Conservation (phyloP, 2,888 invertebrate genomes). For the Stenodera caucasica region DNA sequence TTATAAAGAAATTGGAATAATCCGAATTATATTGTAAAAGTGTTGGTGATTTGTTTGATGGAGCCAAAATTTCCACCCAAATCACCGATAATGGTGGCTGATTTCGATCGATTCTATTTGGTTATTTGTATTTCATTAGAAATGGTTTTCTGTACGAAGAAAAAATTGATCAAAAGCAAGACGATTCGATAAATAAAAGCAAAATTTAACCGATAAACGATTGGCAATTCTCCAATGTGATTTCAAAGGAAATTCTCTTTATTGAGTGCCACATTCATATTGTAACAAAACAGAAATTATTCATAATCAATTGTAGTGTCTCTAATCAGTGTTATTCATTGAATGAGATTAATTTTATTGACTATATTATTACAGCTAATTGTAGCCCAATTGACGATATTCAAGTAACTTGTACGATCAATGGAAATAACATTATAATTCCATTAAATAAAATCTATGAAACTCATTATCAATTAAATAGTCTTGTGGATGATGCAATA, state of each 20-base stretch:
- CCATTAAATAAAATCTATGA: not conserved
- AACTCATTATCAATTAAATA: not conserved
- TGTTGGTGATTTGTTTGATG: not conserved
- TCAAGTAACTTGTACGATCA: not conserved
- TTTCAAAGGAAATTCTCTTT: slow-evolving; percentile 8
- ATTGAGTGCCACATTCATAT: slow-evolving; percentile 10
- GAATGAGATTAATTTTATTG: not conserved
- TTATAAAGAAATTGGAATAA: too few relatives aligned
- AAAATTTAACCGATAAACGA: not conserved
- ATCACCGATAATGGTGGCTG: not conserved
- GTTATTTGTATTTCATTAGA: slow-evolving; percentile 12
- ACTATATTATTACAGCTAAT: slow-evolving; percentile 10
- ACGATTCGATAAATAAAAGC: not conserved
- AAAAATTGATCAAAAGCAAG: not conserved
- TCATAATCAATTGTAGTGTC: slow-evolving; percentile 2
- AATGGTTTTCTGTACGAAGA: slow-evolving; percentile 8
- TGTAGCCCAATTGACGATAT: slow-evolving; percentile 22
- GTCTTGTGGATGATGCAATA: slow-evolving; percentile 12
- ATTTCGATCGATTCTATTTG: not conserved
- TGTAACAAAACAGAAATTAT: slow-evolving; percentile 1
- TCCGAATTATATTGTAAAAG: slow-evolving; percentile 5
- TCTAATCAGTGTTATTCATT: not conserved
- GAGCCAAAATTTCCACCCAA: slow-evolving; percentile 7
- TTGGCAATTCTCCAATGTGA: not conserved
- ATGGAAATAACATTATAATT: not conserved